Conservation (phyloP, 2,797 vertebrate genomes). For the Epinephelus awoara region DNA sequence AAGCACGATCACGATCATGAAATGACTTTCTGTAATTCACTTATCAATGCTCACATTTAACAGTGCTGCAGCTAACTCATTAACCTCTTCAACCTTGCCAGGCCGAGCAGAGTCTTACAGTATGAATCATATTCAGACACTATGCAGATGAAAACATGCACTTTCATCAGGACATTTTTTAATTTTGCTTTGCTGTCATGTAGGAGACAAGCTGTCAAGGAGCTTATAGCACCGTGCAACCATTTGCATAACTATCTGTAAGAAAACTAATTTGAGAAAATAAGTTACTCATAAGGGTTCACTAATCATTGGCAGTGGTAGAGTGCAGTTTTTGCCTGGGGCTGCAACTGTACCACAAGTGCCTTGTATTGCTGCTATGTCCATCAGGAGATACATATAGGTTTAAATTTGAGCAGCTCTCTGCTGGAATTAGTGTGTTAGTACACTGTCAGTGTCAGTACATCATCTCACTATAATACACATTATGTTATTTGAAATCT, state of each 20-base stretch:
- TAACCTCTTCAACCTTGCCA: neutral
- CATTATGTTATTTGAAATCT: too few relatives aligned
- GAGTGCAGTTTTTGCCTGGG: neutral
- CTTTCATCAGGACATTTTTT: neutral
- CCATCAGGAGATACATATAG: neutral
- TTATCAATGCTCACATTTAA: slow-evolving; percentile 7
- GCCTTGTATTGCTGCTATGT: neutral
- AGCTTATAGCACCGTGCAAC: neutral
- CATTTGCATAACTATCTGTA: slow-evolving; percentile 1
- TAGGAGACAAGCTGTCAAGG: neutral
- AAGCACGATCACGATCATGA: neutral
- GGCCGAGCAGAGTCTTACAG: neutral
- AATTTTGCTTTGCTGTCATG: neutral
- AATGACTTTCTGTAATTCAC: slow-evolving; percentile 10
- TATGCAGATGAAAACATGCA: neutral
- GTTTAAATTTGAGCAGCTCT: neutral
- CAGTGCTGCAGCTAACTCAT: slow-evolving; percentile 13
- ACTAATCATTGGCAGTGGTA: neutral
- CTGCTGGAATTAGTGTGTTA: neutral
- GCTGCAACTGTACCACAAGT: neutral
- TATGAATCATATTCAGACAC: slow-evolving; percentile 2
- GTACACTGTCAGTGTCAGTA: neutral
- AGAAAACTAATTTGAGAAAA: neutral
- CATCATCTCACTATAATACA: neutral
- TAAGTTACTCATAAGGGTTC: neutral